Base-by-base conservation (phyloP, 2,797 vertebrate genomes). In the Polyboroides typus region DNA sequence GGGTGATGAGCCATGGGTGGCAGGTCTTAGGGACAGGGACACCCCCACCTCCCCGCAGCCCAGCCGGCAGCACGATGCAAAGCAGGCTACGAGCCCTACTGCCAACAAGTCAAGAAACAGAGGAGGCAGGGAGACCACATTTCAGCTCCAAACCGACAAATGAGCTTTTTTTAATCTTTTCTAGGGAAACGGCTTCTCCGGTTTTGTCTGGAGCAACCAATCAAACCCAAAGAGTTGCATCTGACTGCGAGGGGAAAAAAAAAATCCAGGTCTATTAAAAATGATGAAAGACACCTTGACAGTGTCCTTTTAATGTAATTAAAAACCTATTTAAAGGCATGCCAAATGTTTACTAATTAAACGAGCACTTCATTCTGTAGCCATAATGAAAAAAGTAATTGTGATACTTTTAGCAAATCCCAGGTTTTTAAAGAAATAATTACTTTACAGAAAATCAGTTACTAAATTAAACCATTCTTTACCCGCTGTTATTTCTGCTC, bases 281-380 rank as follows among this genome's bases (percentile, higher is more conserved):
- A 80, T 70, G 66, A 90, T 93, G 92, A 95, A 96, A 97, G 95
- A 82, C 88, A 97, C 95, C 93, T 97, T 89, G 63, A 90, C 71
- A 81, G 67, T 78, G 89, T 86, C 95, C 95, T 90, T 96, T 96
- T 93, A 89, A 91, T 91, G 88, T 95, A 95, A 98, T 97, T 97
- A 97, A 96, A 97, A 96, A 63, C 75, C 81, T 88, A 91, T 96
- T 97, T 94, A 96, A 91, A 96, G 83, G 73, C 94, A 80, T 78
- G 86, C 95, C 96, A 97, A 97, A 94, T 94, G 94, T 96, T 98
- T 97, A 92, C 94, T 97, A 97, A 97, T 97, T 94, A 96, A 93
- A 91, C 15, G 6, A 89, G 59, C 11, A 4, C 90, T 94, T 94
- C 79, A 75, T 93, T 95, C 86, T 75, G 66, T 74, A 84, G 56